These are phyloP conservation scores for Cirrhinus molitorella DNA, from an alignment of 2,797 vertebrate species.

Conservation along the genomic window DNA sequence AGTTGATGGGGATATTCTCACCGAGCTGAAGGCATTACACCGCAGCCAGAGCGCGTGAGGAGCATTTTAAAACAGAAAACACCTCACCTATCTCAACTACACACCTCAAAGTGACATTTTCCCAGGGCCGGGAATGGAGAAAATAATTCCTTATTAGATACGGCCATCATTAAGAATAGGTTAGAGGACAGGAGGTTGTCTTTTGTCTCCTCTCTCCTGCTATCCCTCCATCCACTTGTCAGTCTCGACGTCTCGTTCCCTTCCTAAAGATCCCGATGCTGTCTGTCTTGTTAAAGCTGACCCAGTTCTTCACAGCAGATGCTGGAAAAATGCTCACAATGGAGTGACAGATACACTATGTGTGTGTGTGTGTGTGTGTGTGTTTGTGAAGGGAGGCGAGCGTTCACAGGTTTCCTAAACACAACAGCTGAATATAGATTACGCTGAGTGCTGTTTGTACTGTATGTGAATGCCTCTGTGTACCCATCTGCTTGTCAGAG, in stretches of 20 bases:
- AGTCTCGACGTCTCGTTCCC: constrained; percentile 1
- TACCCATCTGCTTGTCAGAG: constrained; percentile 36
- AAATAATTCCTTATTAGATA: constrained; percentile 18
- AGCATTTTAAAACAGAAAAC: constrained; percentile 52
- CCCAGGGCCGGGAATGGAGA: constrained; percentile 8
- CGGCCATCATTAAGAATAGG: not conserved
- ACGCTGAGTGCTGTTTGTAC: not conserved
- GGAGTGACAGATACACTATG: constrained; percentile 17
- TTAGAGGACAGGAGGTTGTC: constrained; percentile 8
- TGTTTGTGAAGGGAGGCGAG: constrained; percentile 34
- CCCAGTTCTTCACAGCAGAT: constrained; percentile 49
- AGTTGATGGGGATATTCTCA: constrained; percentile 57
- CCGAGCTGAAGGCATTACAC: constrained; percentile 52
- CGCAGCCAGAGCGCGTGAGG: constrained; percentile 39
- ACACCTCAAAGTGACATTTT: constrained; percentile 50
- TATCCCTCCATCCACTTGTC: constrained; percentile 27
- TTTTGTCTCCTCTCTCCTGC: constrained; percentile 4
- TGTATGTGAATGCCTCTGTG: constrained; percentile 34
- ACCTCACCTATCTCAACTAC: constrained; percentile 32
- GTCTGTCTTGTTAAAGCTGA: constrained; percentile 42
- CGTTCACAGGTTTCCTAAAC: constrained; percentile 35
- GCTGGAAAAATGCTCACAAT: constrained; percentile 43
- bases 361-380: constrained; percentile 45
- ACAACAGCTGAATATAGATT: constrained; percentile 40
- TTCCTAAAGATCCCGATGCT: constrained; percentile 30